These are phyloP conservation scores for Nerophis ophidion DNA, from an alignment of 2,113 vertebrate genomes.

Conservation along the genomic window DNA sequence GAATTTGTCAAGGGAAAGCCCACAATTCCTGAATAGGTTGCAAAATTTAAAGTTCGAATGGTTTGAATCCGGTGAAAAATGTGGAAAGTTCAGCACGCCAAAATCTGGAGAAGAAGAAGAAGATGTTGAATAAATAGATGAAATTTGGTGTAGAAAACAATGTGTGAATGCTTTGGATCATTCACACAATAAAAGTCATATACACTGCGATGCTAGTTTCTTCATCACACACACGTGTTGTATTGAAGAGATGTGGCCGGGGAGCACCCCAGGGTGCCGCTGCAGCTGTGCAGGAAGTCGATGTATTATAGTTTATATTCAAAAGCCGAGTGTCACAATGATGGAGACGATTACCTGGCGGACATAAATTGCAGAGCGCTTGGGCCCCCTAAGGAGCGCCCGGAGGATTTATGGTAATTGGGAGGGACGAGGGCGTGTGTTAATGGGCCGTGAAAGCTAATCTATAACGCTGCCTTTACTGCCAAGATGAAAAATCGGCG, in stretches of 20 bases:
- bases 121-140: too few species aligned
- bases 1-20: too few species aligned
- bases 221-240: neutral
- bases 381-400: conserved; percentile 30
- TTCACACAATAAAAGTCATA: too few species aligned
- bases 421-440: conserved; percentile 39
- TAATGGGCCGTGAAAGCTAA: conserved; percentile 64
- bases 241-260: neutral
- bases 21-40: too few species aligned
- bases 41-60: too few species aligned
- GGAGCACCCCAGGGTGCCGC: neutral
- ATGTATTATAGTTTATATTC: conserved; percentile 29
- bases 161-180: too few species aligned
- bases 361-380: conserved; percentile 42
- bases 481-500: conserved; percentile 29
- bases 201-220: too few species aligned
- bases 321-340: conserved; percentile 26
- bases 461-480: conserved; percentile 51
- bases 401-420: conserved; percentile 58
- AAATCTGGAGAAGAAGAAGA: too few species aligned
- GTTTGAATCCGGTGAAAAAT: too few species aligned
- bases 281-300: conserved; percentile 11
- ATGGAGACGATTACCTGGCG: conserved; percentile 17
- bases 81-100: too few species aligned
- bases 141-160: too few species aligned